Evolutionary conservation across 1,140 invertebrate species (phyloP), one percentile per base, ranked within the genome.

Genomic region (Drosophila chauvacae): DNA sequence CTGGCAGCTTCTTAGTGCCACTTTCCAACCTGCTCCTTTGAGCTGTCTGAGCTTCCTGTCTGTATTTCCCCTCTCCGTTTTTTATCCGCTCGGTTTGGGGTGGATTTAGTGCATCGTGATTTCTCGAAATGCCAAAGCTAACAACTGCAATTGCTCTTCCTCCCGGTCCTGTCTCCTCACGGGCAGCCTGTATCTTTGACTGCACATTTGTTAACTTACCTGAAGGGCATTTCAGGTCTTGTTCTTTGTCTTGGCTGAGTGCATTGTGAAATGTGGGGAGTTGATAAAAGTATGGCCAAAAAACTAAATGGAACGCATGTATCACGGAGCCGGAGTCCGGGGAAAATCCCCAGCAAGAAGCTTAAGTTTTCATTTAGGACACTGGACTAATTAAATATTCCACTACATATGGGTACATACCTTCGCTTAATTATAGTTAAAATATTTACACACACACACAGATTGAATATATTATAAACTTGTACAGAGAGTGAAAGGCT

Each of bases 201-300:
- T 90, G 85, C 86, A 85, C 85, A 88, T 88, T 88, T 90, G 87
- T 88, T 88, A 90, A 90, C 85, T 90, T 81, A 88, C 85, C 85
- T 88, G 85, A 88, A 85, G 86, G 85, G 84, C 80, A 83, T 82
- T 83, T 87, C 83, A 85, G 69, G 78, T 64, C 57, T 78, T 78
- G 66, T 70, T 58, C 58, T 65, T 86, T 77, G 71, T 68, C 73
- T 70, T 62, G 59, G 39, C 47, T 78, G 65, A 70, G 75, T 78
- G 75, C 65, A 77, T 39, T 64, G 77, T 64, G 65, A 56, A 61
- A 57, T 55, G 66, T 55, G 80, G 61, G 33, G 20, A 72, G 81
- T 73, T 47, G 69, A 41, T 58, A 48, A 44, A 65, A 56, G 79
- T 57, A 51, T 50, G 48, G 53, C 66, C 30, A 58, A 59, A 58